A percentile compares a stretch with the other conserved stretches of the same genome.
phyloP scores from a whole-genome alignment of 2,888 invertebrate genomes.

The Linyphia triangularis region DNA sequence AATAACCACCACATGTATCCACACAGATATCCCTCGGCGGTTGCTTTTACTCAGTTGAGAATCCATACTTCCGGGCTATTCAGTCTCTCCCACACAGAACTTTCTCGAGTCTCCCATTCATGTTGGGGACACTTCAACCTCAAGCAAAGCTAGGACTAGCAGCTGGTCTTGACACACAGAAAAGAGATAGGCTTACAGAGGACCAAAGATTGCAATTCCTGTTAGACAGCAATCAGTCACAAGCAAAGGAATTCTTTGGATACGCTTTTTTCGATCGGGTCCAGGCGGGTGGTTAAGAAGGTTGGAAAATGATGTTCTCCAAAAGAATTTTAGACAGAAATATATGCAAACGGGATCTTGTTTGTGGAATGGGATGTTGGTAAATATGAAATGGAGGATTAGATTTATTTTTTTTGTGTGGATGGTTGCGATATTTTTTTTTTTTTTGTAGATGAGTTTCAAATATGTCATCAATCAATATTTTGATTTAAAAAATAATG shows the following conservation, averaged over 20 bases:
- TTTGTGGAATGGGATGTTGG: not conserved
- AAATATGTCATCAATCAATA: no score
- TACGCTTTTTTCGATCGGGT: not conserved
- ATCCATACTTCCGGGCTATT: not conserved
- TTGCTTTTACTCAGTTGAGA: not conserved
- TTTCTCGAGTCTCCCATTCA: no score
- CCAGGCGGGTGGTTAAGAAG: not conserved
- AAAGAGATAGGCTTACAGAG: not conserved
- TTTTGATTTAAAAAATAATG: no score
- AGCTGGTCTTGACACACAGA: conserved; percentile 37
- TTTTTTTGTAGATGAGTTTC: no score
- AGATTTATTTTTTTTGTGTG: not conserved
- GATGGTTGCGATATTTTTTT: not conserved
- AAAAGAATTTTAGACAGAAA: conserved; percentile 8
- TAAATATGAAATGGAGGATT: not conserved
- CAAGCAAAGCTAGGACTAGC: not conserved
- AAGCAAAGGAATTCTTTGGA: not conserved
- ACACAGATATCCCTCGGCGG: not conserved
- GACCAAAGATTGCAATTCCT: conserved; percentile 33
- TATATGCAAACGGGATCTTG: conserved; percentile 18
- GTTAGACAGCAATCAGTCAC: conserved; percentile 51
- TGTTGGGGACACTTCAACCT: not conserved
- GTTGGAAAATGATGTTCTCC: not conserved
- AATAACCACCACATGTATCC: not conserved
- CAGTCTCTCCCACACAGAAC: not conserved